Conservation (phyloP, 2,113 vertebrate species). For the Ceratotherium simum region DNA sequence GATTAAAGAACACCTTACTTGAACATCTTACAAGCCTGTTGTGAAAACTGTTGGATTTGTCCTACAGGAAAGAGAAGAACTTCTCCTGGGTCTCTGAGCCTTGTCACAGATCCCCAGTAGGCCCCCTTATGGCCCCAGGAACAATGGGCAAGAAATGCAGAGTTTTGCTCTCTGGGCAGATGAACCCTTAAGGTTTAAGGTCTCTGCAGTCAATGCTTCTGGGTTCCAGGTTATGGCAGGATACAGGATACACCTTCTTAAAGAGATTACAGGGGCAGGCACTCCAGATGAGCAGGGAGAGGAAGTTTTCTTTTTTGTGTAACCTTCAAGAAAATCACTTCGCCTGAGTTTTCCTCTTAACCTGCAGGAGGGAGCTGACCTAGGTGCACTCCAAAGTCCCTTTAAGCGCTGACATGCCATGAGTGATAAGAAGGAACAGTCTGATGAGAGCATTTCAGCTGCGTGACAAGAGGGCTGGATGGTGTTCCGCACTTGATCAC, state of each 20-base stretch:
- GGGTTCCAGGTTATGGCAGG: not conserved
- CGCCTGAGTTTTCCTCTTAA: not conserved
- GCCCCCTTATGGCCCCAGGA: not conserved
- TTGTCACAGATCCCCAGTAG: not conserved
- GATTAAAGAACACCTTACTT: not conserved
- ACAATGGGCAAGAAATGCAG: not conserved
- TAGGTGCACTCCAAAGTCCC: not conserved
- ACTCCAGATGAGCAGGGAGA: not conserved
- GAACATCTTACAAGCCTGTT: not conserved
- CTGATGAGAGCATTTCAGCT: not conserved
- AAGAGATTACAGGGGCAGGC: not conserved
- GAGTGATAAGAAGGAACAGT: not conserved
- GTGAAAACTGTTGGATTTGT: not conserved
- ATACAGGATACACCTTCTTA: not conserved
- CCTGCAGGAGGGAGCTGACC: not conserved
- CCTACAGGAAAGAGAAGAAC: not conserved
- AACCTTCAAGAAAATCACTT: conserved; percentile 11
- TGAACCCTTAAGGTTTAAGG: not conserved
- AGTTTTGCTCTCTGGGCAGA: not conserved
- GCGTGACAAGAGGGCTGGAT: not conserved
- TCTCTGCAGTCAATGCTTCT: not conserved
- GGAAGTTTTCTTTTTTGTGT: not conserved
- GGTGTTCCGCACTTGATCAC: not conserved
- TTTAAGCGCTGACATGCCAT: not conserved
- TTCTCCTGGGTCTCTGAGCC: not conserved